phyloP scores from a whole-genome alignment of 2,797 vertebrate species.

The Argentina silus region DNA sequence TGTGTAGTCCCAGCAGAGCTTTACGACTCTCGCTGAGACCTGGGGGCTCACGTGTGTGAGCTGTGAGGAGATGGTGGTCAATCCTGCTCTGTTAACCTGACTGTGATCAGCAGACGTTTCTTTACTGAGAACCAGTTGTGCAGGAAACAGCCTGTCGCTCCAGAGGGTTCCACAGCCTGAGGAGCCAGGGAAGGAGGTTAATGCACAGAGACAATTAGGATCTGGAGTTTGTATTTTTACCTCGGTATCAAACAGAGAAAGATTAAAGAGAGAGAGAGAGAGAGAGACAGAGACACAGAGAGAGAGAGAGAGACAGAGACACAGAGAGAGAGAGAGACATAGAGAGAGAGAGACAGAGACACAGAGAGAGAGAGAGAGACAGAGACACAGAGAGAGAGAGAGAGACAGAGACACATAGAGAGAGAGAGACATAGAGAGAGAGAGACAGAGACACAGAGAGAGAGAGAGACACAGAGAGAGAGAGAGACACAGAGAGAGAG shows the following conservation, averaged over 20 bases:
- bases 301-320: neutral
- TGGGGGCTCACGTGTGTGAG: slow-evolving; percentile 56
- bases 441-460: neutral
- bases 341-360: neutral
- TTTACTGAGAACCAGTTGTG: neutral
- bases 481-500: neutral
- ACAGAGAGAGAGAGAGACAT: neutral
- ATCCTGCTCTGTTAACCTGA: slow-evolving; percentile 63
- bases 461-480: neutral
- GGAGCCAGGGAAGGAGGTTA: neutral
- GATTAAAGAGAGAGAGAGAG: neutral
- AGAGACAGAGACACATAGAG: neutral
- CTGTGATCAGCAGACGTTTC: slow-evolving; percentile 38
- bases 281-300: neutral
- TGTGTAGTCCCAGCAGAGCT: no score
- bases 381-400: neutral
- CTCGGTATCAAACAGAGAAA: no score
- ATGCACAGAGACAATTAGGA: no score
- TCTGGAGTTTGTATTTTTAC: no score
- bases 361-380: neutral
- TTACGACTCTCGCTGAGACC: slow-evolving; percentile 58
- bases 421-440: neutral
- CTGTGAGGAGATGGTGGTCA: slow-evolving; percentile 64
- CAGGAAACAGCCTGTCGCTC: no score
- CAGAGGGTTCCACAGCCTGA: no score